Evolutionary conservation across 2,113 vertebrate genomes (phyloP).

Genomic region (Silurus glanis): DNA sequence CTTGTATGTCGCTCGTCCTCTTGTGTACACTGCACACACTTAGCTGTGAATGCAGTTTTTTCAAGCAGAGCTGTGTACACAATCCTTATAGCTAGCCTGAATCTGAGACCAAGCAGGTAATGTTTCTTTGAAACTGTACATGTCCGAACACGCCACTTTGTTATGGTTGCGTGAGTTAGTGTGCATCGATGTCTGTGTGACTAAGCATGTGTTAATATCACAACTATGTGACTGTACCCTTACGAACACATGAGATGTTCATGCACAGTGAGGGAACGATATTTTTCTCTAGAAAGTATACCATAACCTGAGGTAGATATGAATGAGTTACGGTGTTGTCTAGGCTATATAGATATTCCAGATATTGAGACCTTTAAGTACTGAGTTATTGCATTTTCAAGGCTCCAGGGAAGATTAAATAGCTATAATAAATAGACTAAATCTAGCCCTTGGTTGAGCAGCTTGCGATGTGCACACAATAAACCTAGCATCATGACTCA

Average conservation of each 20-base stretch:
- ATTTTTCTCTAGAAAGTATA: neutral
- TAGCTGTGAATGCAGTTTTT: conserved; percentile 18
- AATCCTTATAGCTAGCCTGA: neutral
- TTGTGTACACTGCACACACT: neutral
- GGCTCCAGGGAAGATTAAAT: neutral
- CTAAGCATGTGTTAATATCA: conserved; percentile 36
- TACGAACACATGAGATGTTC: neutral
- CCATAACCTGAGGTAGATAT: neutral
- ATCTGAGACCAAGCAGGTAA: conserved; percentile 9
- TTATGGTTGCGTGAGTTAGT: conserved; percentile 13
- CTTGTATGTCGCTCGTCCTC: neutral
- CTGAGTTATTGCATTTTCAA: conserved; percentile 8
- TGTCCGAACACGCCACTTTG: conserved; percentile 21
- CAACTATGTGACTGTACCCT: conserved; percentile 23
- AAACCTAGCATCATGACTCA: conserved; percentile 11
- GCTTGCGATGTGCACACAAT: neutral
- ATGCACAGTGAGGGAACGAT: neutral
- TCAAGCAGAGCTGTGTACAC: neutral
- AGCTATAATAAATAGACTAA: conserved; percentile 2
- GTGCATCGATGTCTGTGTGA: conserved; percentile 22
- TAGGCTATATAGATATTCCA: neutral
- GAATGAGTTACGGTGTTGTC: neutral
- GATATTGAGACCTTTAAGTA: neutral
- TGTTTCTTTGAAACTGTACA: neutral
- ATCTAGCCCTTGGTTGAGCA: neutral